phyloP scores from a whole-genome alignment of 1,140 invertebrate genomes.

The Charaxes varanes region DNA sequence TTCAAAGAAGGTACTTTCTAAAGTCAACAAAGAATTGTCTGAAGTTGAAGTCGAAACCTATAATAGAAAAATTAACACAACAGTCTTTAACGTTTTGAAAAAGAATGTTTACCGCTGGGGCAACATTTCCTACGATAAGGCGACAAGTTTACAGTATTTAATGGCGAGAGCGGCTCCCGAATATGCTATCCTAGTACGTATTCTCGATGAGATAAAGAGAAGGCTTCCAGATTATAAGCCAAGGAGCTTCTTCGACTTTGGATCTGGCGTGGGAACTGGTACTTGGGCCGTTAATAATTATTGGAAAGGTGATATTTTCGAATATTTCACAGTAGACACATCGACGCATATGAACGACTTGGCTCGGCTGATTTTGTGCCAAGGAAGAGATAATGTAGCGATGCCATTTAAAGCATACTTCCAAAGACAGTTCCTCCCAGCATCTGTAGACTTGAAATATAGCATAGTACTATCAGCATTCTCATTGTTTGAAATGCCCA shows the following conservation, averaged over 20 bases:
- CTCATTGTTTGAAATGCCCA: slow-evolving; percentile 87
- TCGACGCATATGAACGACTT: slow-evolving; percentile 88
- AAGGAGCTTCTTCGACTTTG: slow-evolving; percentile 89
- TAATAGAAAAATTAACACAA: slow-evolving; percentile 57
- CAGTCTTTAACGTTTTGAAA: slow-evolving; percentile 70
- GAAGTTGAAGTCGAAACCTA: slow-evolving; percentile 35
- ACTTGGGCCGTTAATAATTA: slow-evolving; percentile 85
- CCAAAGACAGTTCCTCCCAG: slow-evolving; percentile 88
- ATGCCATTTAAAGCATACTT: slow-evolving; percentile 77
- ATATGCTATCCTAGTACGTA: slow-evolving; percentile 81
- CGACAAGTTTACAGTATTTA: slow-evolving; percentile 81
- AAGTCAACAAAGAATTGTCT: slow-evolving; percentile 42
- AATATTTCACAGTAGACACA: slow-evolving; percentile 89
- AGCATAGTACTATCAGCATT: slow-evolving; percentile 89
- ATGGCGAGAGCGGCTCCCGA: slow-evolving; percentile 81
- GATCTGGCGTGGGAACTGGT: slow-evolving; percentile 89
- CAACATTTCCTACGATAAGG: slow-evolving; percentile 79
- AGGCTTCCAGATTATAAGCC: slow-evolving; percentile 82
- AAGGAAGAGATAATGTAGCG: slow-evolving; percentile 76
- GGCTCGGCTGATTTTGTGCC: slow-evolving; percentile 80
- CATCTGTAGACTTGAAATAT: slow-evolving; percentile 75
- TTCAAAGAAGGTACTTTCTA: slow-evolving; percentile 45
- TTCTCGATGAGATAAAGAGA: slow-evolving; percentile 84
- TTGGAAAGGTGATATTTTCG: slow-evolving; percentile 83
- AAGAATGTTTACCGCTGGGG: slow-evolving; percentile 81